phyloP scores from a whole-genome alignment of 1,140 invertebrate species.

The Tribolium madens region DNA sequence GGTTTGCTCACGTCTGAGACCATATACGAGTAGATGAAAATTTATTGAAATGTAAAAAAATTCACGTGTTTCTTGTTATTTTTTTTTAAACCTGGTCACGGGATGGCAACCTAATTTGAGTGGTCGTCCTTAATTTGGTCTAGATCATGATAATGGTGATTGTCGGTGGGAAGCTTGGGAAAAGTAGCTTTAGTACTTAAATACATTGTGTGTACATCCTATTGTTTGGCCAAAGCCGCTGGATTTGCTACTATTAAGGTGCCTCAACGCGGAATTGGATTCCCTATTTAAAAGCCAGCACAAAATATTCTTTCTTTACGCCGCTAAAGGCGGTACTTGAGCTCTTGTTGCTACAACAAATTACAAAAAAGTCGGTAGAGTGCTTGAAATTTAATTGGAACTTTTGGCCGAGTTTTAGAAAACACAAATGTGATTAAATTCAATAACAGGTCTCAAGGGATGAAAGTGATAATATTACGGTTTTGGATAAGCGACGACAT shows the following conservation, averaged over 20 bases:
- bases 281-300: constrained; percentile 6
- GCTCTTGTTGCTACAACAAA: too few relatives aligned
- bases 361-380: too few relatives aligned
- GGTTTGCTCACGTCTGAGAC: neutral
- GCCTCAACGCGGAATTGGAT: constrained; percentile 20
- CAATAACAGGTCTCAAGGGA: neutral
- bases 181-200: constrained; percentile 28
- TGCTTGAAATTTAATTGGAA: too few relatives aligned
- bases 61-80: too few relatives aligned
- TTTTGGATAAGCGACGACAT: constrained; percentile 4
- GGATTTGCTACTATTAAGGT: constrained; percentile 25
- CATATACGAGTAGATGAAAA: neutral
- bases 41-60: neutral
- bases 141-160: constrained; percentile 25
- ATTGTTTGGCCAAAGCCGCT: constrained; percentile 7
- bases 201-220: constrained; percentile 21
- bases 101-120: constrained; percentile 17
- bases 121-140: constrained; percentile 1
- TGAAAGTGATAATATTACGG: neutral
- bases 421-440: too few relatives aligned
- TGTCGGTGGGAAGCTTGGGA: constrained; percentile 9
- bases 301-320: constrained; percentile 1
- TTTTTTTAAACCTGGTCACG: too few relatives aligned
- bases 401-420: too few relatives aligned
- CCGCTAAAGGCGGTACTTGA: too few relatives aligned